A percentile compares a stretch with the other conserved stretches of the same genome.
Conservation (phyloP, 2,113 vertebrate genomes). For the Mirounga angustirostris region DNA sequence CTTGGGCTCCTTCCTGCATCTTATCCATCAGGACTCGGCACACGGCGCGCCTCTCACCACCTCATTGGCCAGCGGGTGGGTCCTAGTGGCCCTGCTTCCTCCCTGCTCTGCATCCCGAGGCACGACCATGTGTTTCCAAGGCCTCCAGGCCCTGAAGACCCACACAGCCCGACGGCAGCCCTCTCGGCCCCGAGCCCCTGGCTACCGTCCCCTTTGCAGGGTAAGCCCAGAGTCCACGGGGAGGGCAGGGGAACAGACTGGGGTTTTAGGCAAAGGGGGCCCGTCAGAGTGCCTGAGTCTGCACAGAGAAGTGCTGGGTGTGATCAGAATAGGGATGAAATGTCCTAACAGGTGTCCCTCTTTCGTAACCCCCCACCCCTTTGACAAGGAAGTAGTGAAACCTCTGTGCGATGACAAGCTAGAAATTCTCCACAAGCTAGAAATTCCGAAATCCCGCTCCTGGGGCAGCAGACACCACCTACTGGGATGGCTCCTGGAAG, state of each 20-base stretch:
- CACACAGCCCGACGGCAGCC: background rate
- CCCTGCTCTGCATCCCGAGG: rapidly evolving
- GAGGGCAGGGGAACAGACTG: background rate
- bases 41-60: rapidly evolving
- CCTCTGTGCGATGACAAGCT: background rate
- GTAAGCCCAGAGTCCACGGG: background rate
- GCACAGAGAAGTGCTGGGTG: background rate
- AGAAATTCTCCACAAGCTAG: background rate
- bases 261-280: background rate
- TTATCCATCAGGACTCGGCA: background rate
- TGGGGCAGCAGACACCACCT: background rate
- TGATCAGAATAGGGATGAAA: rapidly evolving
- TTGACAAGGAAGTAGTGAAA: background rate
- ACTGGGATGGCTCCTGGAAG: background rate
- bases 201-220: background rate
- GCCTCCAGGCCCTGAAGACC: background rate
- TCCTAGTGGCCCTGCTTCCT: background rate
- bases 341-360: background rate
- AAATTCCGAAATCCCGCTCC: background rate
- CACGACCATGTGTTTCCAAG: background rate
- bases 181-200: rapidly evolving
- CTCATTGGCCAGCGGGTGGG: rapidly evolving
- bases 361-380: background rate
- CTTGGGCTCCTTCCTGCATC: background rate
- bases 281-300: background rate